These are phyloP conservation scores for Hanleya hanleyi DNA, from an alignment of 2,888 invertebrate species.

Conservation along the genomic window DNA sequence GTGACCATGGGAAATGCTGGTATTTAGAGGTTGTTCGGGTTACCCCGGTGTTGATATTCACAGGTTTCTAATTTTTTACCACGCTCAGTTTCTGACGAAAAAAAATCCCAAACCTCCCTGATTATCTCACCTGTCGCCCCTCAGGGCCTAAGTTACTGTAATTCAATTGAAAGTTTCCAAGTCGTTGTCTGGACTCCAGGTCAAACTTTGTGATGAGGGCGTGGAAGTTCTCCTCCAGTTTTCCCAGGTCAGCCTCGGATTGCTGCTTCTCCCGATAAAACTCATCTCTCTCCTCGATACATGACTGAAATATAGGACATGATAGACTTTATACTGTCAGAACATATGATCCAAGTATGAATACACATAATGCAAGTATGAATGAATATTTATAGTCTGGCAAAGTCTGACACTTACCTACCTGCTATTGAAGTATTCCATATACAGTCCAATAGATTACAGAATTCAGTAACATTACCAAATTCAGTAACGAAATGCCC, in stretches of 20 bases:
- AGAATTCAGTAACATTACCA: no score
- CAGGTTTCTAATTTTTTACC: no score
- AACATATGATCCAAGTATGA: background rate
- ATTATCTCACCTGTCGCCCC: conserved; percentile 51
- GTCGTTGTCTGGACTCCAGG: conserved; percentile 46
- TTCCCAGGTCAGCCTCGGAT: conserved; percentile 51
- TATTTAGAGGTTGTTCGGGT: no score
- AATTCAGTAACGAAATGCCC: no score
- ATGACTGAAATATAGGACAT: background rate
- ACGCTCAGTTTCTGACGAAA: no score
- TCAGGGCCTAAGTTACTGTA: conserved; percentile 46
- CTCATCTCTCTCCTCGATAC: conserved; percentile 53
- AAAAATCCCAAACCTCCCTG: no score
- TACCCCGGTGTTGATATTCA: no score
- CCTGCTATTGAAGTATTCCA: no score
- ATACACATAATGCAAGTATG: background rate
- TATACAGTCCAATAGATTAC: no score
- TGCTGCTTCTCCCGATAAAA: conserved; percentile 49
- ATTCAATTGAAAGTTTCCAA: conserved; percentile 41
- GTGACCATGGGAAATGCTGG: no score
- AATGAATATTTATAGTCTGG: no score
- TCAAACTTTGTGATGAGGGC: conserved; percentile 58
- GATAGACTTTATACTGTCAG: background rate
- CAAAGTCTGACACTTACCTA: no score
- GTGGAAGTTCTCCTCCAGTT: conserved; percentile 56